phyloP scores from a whole-genome alignment of 2,888 invertebrate species.

The Seladonia tumulorum region DNA sequence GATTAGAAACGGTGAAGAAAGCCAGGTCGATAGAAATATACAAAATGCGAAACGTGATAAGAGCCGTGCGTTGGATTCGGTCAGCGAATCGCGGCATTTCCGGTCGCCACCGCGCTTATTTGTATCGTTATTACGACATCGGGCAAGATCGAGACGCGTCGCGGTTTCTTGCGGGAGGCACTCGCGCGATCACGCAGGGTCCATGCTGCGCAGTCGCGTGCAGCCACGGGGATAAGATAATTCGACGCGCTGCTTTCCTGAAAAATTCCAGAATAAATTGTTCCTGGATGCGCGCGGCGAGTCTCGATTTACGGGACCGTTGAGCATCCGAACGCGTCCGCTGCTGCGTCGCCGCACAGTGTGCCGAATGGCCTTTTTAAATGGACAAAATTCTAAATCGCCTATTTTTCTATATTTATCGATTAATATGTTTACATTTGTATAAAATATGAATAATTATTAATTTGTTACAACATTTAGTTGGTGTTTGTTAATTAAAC shows the following conservation, averaged over 20 bases:
- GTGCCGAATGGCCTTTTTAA: too few species aligned
- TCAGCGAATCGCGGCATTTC: conserved; percentile 56
- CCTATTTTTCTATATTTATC: too few species aligned
- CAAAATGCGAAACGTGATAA: background rate
- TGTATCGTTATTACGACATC: conserved; percentile 66
- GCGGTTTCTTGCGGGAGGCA: conserved; percentile 49
- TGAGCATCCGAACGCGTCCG: background rate
- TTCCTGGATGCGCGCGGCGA: background rate
- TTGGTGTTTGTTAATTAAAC: too few species aligned
- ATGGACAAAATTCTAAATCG: too few species aligned
- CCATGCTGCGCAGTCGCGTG: conserved; percentile 20
- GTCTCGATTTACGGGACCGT: background rate
- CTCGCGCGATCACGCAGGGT: conserved; percentile 35
- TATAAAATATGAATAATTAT: too few species aligned
- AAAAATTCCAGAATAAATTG: conserved; percentile 26
- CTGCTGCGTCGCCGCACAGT: background rate
- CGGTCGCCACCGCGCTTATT: conserved; percentile 45
- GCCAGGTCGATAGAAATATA: conserved; percentile 1
- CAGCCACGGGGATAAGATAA: conserved; percentile 45
- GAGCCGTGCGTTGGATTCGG: conserved; percentile 29
- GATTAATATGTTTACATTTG: too few species aligned
- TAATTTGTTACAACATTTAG: too few species aligned
- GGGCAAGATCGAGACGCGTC: conserved; percentile 35
- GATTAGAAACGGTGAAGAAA: background rate
- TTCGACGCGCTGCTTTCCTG: conserved; percentile 30